phyloP scores from a whole-genome alignment of 2,888 invertebrate genomes.

The Monoplex corrugatus region DNA sequence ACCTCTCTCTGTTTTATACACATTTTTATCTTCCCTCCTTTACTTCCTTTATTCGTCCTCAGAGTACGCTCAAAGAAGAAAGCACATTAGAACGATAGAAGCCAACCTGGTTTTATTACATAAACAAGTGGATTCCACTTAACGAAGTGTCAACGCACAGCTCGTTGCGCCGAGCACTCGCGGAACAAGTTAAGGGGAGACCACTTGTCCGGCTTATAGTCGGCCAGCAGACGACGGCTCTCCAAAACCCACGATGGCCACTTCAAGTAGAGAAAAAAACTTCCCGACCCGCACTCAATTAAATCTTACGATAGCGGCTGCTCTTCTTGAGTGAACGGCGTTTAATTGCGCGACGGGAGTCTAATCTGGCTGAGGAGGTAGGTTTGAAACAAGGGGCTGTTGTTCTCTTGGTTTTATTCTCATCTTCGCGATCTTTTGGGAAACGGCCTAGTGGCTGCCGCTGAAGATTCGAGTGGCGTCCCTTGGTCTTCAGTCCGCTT shows the following conservation, averaged over 20 bases:
- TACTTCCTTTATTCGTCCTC: too few relatives aligned
- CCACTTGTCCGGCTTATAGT: background rate
- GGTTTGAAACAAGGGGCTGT: background rate
- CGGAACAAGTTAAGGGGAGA: background rate
- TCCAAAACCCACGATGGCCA: background rate
- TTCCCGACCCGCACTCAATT: background rate
- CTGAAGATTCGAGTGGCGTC: conserved; percentile 23
- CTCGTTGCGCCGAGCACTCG: background rate
- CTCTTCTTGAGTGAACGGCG: background rate
- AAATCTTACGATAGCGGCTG: conserved; percentile 1
- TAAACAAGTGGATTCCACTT: background rate
- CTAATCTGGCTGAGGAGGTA: background rate
- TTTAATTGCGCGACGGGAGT: background rate
- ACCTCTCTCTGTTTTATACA: too few relatives aligned
- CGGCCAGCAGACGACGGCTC: background rate
- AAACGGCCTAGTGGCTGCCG: conserved; percentile 11
- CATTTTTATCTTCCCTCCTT: too few relatives aligned
- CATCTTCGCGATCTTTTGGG: conserved; percentile 1
- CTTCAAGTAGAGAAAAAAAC: background rate
- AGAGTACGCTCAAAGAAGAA: too few relatives aligned
- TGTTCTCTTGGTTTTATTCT: background rate
- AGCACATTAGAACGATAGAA: background rate
- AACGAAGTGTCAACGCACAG: background rate
- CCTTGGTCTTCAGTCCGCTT: conserved; percentile 17
- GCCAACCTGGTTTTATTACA: background rate